A percentile compares a stretch with the other conserved stretches of the same genome.
These are phyloP conservation scores for Fregata magnificens DNA, from an alignment of 2,113 vertebrate genomes.

Conservation along the genomic window DNA sequence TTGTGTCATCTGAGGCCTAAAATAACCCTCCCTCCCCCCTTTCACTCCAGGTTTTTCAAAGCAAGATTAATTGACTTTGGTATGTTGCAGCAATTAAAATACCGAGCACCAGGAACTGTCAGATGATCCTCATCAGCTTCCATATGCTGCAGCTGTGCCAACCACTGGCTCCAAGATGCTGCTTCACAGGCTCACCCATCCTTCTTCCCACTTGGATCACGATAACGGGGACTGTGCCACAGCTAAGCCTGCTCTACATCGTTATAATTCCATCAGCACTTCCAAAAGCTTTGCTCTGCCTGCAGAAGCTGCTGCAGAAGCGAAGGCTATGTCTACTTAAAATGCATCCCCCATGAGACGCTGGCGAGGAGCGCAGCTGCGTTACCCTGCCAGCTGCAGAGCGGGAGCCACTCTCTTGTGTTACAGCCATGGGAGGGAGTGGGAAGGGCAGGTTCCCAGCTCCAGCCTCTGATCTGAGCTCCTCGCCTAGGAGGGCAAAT, in stretches of 20 bases:
- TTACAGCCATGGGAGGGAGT: background rate
- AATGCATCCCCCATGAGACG: background rate
- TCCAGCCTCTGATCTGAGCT: background rate
- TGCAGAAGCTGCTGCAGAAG: background rate
- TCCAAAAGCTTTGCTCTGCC: background rate
- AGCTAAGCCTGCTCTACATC: background rate
- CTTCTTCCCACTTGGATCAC: background rate
- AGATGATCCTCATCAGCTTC: constrained; percentile 36
- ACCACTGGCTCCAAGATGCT: background rate
- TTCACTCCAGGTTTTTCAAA: constrained; percentile 26
- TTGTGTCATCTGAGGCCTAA: constrained; percentile 6
- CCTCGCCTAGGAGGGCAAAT: fast-evolving
- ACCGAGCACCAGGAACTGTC: background rate
- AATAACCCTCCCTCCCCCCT: background rate
- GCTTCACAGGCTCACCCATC: background rate
- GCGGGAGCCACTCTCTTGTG: background rate
- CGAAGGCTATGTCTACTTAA: background rate
- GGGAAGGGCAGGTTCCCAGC: background rate
- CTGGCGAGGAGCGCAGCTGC: background rate
- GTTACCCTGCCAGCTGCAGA: background rate
- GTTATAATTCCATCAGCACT: background rate
- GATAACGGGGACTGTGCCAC: background rate
- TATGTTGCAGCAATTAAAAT: constrained; percentile 14
- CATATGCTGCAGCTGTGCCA: constrained; percentile 21
- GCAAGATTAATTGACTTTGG: constrained; percentile 37